phyloP scores from a whole-genome alignment of 2,797 vertebrate species.

The Parauchenoglanis punctatus region DNA sequence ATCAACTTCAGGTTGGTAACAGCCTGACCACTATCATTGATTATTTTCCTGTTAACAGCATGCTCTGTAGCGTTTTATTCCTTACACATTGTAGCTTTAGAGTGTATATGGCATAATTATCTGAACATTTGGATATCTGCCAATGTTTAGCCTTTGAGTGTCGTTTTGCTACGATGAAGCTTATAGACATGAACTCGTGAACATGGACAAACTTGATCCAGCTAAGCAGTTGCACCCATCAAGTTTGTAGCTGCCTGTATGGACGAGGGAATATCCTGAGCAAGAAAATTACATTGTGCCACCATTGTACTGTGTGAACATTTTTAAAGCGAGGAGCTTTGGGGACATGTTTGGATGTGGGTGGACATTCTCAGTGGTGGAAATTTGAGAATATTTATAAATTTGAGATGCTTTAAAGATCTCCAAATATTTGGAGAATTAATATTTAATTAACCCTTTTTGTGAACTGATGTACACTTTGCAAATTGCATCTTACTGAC shows the following conservation, averaged over 20 bases:
- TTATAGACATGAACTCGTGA: not conserved
- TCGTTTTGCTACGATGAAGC: not conserved
- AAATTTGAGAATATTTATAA: not conserved
- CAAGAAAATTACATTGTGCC: not conserved
- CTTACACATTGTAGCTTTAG: not conserved
- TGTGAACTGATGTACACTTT: not conserved
- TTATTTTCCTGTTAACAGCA: not conserved
- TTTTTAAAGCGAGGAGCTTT: not conserved
- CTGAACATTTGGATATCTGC: not conserved
- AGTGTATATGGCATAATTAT: not conserved
- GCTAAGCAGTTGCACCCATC: not conserved
- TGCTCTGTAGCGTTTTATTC: not conserved
- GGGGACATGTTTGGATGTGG: no score
- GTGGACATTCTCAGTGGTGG: not conserved
- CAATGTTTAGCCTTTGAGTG: not conserved
- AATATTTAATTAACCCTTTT: not conserved
- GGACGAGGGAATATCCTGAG: not conserved
- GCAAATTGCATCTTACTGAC: not conserved
- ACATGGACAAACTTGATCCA: not conserved
- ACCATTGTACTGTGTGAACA: not conserved
- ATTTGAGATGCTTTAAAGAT: not conserved
- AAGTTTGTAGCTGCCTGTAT: not conserved
- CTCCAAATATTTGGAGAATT: not conserved
- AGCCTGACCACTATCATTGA: not conserved
- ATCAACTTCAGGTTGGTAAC: not conserved